A percentile compares a stretch with the other conserved stretches of the same genome.
phyloP scores from a whole-genome alignment of 1,140 invertebrate genomes.

The Ooceraea biroi region DNA sequence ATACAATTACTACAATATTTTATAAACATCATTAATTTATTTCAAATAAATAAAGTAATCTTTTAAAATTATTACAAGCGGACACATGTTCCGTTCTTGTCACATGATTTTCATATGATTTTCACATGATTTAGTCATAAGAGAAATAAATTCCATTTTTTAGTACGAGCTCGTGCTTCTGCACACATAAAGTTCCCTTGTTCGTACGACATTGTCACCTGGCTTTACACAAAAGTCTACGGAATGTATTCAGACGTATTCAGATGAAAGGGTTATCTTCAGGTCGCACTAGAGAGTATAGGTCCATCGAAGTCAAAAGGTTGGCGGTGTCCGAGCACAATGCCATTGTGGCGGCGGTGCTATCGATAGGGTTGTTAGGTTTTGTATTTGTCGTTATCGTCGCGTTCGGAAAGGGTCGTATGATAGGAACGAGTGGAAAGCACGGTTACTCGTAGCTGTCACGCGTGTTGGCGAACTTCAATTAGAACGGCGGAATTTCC shows the following conservation, averaged over 20 bases:
- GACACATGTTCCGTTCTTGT: not conserved
- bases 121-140: not conserved
- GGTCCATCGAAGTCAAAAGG: conserved; percentile 53
- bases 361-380: conserved; percentile 54
- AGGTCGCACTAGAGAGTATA: conserved; percentile 18
- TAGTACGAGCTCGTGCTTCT: not conserved
- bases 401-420: conserved; percentile 29
- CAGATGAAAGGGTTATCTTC: conserved; percentile 55
- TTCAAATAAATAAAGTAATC: not conserved
- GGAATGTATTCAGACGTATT: conserved; percentile 47
- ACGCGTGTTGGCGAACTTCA: conserved; percentile 49
- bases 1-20: too few species aligned
- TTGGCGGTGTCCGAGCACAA: conserved; percentile 53
- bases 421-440: conserved; percentile 41
- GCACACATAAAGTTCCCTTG: not conserved
- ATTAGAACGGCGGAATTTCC: conserved; percentile 54
- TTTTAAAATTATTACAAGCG: not conserved
- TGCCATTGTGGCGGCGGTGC: not conserved
- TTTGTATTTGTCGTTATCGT: conserved; percentile 59
- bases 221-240: conserved; percentile 31
- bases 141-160: not conserved
- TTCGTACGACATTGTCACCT: conserved; percentile 24
- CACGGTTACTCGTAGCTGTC: conserved; percentile 42
- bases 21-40: too few species aligned
- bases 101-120: not conserved